Percentiles rank a stretch among this genome's conserved stretches.
These are phyloP conservation scores for Sycophila sp. DNA, from an alignment of 1,140 invertebrate species.

Conservation along the genomic window DNA sequence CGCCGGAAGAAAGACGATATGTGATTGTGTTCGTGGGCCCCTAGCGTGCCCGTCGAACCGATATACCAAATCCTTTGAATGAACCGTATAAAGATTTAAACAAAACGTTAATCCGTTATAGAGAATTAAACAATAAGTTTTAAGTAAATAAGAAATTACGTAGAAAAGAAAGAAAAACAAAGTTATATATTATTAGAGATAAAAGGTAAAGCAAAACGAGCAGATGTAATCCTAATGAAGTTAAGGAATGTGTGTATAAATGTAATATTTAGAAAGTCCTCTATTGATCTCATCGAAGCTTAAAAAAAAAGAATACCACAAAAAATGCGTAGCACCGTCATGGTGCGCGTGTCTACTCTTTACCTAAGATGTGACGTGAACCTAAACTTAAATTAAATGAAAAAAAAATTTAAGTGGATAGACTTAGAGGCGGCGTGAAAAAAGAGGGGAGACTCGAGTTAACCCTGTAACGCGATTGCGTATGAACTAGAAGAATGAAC, in stretches of 20 bases:
- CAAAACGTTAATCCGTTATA: neutral
- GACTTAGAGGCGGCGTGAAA: too few species aligned
- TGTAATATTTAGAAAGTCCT: slow-evolving; percentile 37
- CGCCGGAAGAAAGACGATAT: slow-evolving; percentile 28
- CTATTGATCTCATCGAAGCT: slow-evolving; percentile 38
- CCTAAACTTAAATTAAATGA: slow-evolving; percentile 13
- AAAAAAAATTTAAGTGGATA: slow-evolving; percentile 2
- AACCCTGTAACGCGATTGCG: slow-evolving; percentile 3
- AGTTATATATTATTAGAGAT: neutral
- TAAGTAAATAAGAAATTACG: slow-evolving; percentile 9
- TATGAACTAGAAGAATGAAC: neutral
- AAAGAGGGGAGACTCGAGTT: neutral
- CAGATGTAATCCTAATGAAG: slow-evolving; percentile 27
- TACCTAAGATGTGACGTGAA: slow-evolving; percentile 24
- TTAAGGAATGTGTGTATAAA: slow-evolving; percentile 37
- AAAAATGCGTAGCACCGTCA: slow-evolving; percentile 3
- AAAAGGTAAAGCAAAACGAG: slow-evolving; percentile 6
- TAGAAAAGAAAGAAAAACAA: too few species aligned
- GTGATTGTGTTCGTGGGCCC: slow-evolving; percentile 30
- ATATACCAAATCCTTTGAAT: slow-evolving; percentile 39
- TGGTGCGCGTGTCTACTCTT: neutral
- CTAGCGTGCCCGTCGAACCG: neutral
- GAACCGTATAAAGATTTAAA: slow-evolving; percentile 9
- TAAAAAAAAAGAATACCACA: slow-evolving; percentile 8
- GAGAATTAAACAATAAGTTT: slow-evolving; percentile 1